phyloP scores from a whole-genome alignment of 53 echinoderm and acorn worm species.

The Mesocentrotus franciscanus region DNA sequence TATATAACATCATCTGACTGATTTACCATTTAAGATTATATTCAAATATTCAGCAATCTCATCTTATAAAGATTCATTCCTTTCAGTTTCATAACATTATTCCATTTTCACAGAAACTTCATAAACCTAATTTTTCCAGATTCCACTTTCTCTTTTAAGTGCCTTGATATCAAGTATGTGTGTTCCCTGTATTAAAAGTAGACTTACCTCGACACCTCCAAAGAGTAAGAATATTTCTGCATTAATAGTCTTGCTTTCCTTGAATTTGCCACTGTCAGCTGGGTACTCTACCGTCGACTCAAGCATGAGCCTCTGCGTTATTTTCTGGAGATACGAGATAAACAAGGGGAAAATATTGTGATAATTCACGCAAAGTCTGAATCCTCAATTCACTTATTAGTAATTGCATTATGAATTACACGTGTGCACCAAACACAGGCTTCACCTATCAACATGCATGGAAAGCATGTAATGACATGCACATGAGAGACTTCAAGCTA shows the following conservation, averaged over 20 bases:
- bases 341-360: background rate
- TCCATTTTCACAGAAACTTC: background rate
- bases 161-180: background rate
- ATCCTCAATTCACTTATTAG: background rate
- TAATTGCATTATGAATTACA: background rate
- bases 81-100: background rate
- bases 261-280: slow-evolving; percentile 60
- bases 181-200: background rate
- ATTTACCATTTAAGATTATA: background rate
- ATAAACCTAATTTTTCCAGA: background rate
- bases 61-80: background rate
- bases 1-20: background rate
- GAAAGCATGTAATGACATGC: background rate
- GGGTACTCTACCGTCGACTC: slow-evolving; percentile 58
- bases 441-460: too few species aligned
- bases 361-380: background rate
- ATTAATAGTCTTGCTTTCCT: slow-evolving; percentile 85
- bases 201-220: slow-evolving; percentile 91
- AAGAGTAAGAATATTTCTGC: slow-evolving; percentile 94
- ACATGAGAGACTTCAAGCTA: background rate
- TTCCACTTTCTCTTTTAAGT: background rate
- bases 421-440: background rate
- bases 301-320: slow-evolving; percentile 29
- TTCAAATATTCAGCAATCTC: background rate
- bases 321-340: slow-evolving; percentile 39